Base-by-base conservation (phyloP, 2,888 invertebrate genomes). In the Apotomis betuletana region DNA sequence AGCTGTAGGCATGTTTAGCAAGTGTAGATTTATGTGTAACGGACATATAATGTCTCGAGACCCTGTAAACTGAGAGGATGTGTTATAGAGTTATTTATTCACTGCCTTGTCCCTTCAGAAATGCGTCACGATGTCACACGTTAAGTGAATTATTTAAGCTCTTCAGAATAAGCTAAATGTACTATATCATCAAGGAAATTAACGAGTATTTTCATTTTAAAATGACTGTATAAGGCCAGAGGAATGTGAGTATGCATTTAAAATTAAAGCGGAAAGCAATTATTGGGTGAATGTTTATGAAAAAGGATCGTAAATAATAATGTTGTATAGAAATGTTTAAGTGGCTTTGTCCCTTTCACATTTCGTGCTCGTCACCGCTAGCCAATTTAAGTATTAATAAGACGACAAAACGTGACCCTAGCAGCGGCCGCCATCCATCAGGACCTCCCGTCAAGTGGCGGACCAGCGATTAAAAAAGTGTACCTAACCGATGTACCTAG, bases 301-400 rank as follows among this genome's bases (percentile, higher is more conserved):
- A 49, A 49, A 38, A 38, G 38, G 59, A 49, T 63, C 72, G 58
- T 68, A 72, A 68, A 72, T 72, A 71, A 62, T 52, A 49, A 58
- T 72, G 71, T 44, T 57, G 71, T 36, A 72, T 72, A 52, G 68
- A 72, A 72, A 72, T 68, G 46, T 68, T 57, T 62, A 72, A 68
- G 67, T 72, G 63, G 63, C 72, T 58, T 72, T 59, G 62, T 71
- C 75, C 75, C 67, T 74, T 81, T 80, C 78, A 79, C 78, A 82
- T 90, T 91, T 89, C 83, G 82, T 81, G 83, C 80, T 79, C 89
- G 91, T 92, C 92, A 92, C 87, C 81, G 87, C 84, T 85, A 83
- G 85, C 91, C 92, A 92, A 92, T 93, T 92, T 92, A 90, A 88
- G 92, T 91, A 92, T 91, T 92, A 93, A 92, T 92, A 93, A 92